Conservation (phyloP, 1,140 invertebrate genomes). For the Pseudachorutes palmiensis region DNA sequence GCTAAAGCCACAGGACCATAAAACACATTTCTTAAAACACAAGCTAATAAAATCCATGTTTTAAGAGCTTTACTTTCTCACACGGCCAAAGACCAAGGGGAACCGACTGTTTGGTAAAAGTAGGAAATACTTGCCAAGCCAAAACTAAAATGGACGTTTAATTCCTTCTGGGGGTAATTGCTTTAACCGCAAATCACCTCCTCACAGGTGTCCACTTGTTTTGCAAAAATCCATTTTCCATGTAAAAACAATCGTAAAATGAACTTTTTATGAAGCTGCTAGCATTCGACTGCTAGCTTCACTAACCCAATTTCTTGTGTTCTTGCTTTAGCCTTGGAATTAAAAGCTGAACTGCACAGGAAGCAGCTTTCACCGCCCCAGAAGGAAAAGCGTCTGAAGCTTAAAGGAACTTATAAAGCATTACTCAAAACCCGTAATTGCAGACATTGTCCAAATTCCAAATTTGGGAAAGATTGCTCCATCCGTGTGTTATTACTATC, state of each 20-base stretch:
- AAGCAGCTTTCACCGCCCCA: too few relatives aligned
- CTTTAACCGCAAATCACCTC: not conserved
- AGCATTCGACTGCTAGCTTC: too few relatives aligned
- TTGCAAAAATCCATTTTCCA: not conserved
- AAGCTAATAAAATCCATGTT: constrained; percentile 3
- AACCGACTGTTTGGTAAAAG: not conserved
- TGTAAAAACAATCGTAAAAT: not conserved
- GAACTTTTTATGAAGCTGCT: too few relatives aligned
- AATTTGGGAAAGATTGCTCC: too few relatives aligned
- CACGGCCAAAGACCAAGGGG: not conserved
- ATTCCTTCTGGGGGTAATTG: not conserved
- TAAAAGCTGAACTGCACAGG: too few relatives aligned
- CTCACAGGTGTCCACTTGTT: not conserved
- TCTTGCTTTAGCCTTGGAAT: too few relatives aligned
- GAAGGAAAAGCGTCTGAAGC: too few relatives aligned
- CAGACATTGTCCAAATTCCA: too few relatives aligned
- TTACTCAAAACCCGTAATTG: too few relatives aligned
- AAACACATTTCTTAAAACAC: constrained; percentile 5
- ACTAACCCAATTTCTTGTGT: too few relatives aligned
- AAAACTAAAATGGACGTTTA: not conserved
- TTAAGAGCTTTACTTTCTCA: not conserved
- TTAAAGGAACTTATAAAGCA: too few relatives aligned
- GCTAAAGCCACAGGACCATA: not conserved
- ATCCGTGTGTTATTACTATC: too few relatives aligned
- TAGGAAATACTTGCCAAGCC: not conserved